These are phyloP conservation scores for Cynocephalus volans DNA, from an alignment of 2,113 vertebrate species.

Conservation along the genomic window DNA sequence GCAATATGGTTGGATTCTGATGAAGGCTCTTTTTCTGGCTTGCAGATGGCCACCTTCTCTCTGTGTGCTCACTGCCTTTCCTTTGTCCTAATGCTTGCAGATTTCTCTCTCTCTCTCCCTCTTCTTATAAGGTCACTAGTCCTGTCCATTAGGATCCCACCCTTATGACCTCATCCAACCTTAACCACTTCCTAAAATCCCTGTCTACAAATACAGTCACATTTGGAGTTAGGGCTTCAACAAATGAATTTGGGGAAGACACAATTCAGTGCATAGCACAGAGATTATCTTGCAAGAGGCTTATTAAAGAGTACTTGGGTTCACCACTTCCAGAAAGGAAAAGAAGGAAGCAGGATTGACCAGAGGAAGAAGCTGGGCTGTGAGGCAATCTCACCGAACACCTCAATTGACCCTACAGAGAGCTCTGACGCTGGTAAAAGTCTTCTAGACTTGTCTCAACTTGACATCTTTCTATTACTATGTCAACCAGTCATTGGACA, in stretches of 20 bases:
- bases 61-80: background rate
- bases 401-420: background rate
- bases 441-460: background rate
- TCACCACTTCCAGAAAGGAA: background rate
- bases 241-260: background rate
- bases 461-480: background rate
- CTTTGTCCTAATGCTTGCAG: background rate
- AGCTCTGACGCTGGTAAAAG: background rate
- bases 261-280: background rate
- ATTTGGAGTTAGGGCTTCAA: background rate
- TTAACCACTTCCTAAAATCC: background rate
- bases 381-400: background rate
- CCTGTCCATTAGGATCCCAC: background rate
- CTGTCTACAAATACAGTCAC: background rate
- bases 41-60: background rate
- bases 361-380: background rate
- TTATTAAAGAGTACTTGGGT: background rate
- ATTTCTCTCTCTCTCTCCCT: background rate
- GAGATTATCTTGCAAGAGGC: background rate
- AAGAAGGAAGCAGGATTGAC: background rate
- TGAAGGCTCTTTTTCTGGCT: background rate
- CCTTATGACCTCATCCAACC: background rate
- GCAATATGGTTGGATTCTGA: background rate
- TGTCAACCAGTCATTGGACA: background rate
- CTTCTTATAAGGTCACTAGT: background rate